phyloP scores from a whole-genome alignment of 2,113 vertebrate genomes.

The Dasyurus viverrinus region DNA sequence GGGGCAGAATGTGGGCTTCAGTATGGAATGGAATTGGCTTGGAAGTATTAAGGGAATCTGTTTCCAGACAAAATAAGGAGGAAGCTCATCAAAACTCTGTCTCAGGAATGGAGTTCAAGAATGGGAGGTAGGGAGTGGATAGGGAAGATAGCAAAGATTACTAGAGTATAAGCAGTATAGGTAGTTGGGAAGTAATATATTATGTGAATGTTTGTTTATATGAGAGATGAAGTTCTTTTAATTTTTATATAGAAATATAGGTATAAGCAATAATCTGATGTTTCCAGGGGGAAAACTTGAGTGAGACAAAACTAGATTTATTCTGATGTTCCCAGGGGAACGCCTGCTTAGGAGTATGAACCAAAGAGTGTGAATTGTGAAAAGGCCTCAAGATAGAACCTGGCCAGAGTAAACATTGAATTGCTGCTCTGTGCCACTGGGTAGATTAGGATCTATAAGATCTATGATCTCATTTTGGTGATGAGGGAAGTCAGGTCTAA shows the following conservation, averaged over 20 bases:
- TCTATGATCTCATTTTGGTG: not conserved
- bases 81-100: not conserved
- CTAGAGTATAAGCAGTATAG: not conserved
- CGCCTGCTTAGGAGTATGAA: not conserved
- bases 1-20: not conserved
- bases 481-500: not conserved
- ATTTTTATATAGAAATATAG: not conserved
- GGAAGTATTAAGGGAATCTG: not conserved
- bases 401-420: not conserved
- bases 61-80: not conserved
- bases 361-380: not conserved
- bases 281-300: not conserved
- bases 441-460: not conserved
- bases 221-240: not conserved
- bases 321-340: not conserved
- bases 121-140: not conserved
- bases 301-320: not conserved
- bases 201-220: not conserved
- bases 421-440: not conserved
- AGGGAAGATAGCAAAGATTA: not conserved
- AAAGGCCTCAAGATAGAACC: not conserved
- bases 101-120: not conserved
- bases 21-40: not conserved
- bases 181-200: not conserved
- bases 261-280: not conserved